Conservation (phyloP, 1,140 invertebrate species). For the Hyles vespertilio region DNA sequence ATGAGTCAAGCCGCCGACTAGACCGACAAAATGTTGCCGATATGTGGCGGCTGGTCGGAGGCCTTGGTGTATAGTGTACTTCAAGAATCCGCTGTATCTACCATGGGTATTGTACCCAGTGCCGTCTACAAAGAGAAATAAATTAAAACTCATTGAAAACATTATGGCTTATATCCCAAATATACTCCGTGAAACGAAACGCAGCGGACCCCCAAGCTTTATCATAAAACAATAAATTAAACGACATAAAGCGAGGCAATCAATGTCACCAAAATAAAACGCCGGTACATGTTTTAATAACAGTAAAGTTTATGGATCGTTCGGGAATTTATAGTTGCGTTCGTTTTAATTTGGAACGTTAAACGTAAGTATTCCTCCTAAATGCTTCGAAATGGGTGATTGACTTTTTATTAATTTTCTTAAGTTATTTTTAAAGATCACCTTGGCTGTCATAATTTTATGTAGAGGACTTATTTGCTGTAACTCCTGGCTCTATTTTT, state of each 20-base stretch:
- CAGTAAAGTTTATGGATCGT: conserved; percentile 38
- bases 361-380: conserved; percentile 16
- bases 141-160: background rate
- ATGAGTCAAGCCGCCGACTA: no score
- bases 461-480: no score
- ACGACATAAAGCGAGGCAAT: conserved; percentile 24
- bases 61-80: no score
- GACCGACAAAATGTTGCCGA: no score
- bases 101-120: no score
- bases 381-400: conserved; percentile 8
- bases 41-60: no score
- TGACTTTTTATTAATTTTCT: conserved; percentile 5
- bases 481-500: no score
- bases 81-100: no score
- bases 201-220: background rate
- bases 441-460: no score
- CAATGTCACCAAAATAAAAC: conserved; percentile 37
- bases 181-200: background rate
- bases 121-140: no score
- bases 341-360: conserved; percentile 31
- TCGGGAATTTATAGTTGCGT: conserved; percentile 32
- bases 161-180: background rate
- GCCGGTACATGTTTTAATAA: conserved; percentile 41
- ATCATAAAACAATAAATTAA: conserved; percentile 21
- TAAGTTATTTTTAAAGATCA: background rate